These are phyloP conservation scores for Hoplostethus atlanticus DNA, from an alignment of 2,797 vertebrate genomes.

Conservation along the genomic window DNA sequence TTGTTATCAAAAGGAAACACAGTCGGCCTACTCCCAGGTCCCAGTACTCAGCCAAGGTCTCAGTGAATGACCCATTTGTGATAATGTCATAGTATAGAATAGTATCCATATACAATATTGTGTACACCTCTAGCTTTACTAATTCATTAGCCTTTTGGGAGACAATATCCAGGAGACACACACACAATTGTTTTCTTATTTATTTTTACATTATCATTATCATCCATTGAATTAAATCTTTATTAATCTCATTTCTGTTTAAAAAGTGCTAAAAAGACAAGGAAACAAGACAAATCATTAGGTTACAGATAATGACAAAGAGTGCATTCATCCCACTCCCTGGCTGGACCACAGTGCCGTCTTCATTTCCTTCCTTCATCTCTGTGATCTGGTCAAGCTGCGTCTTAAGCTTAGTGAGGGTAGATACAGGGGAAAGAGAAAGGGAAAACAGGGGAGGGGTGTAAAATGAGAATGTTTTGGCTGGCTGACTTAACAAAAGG, in stretches of 20 bases:
- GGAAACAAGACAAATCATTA: background rate
- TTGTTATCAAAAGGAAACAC: slow-evolving; percentile 59
- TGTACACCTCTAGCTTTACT: no score
- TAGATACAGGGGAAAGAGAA: slow-evolving; percentile 15
- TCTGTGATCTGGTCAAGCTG: slow-evolving; percentile 14
- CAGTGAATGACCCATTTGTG: no score
- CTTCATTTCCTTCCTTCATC: slow-evolving; percentile 49
- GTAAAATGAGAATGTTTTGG: slow-evolving; percentile 35
- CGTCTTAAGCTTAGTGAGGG: slow-evolving; percentile 63
- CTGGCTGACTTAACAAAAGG: slow-evolving; percentile 29
- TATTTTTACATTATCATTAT: no score
- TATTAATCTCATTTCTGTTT: no score
- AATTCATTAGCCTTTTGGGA: background rate
- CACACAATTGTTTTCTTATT: no score
- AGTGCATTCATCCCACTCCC: slow-evolving; percentile 18
- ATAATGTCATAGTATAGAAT: no score
- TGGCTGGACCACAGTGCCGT: background rate
- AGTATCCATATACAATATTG: no score
- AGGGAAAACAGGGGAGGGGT: slow-evolving; percentile 34
- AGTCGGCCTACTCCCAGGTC: background rate
- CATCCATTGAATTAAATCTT: no score
- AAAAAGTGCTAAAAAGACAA: background rate
- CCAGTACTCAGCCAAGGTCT: no score
- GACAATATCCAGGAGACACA: background rate
- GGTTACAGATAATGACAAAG: background rate